These are phyloP conservation scores for Zaprionus tsacasi DNA, from an alignment of 1,140 invertebrate species.

Conservation along the genomic window DNA sequence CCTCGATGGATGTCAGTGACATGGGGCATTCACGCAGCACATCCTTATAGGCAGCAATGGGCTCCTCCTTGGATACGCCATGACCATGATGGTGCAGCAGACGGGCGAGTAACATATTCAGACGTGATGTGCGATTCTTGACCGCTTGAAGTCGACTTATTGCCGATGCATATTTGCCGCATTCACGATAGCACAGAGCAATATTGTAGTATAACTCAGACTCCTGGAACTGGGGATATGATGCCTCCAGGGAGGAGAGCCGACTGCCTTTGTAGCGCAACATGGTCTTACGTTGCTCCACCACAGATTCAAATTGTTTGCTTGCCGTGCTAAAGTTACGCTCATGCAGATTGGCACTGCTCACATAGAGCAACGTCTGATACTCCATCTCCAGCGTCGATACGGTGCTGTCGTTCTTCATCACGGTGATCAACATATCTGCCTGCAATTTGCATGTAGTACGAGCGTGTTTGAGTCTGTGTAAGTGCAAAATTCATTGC, in stretches of 20 bases:
- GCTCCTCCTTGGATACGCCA: slow-evolving; percentile 88
- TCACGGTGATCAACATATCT: slow-evolving; percentile 59
- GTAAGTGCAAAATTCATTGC: background rate
- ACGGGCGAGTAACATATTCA: slow-evolving; percentile 90
- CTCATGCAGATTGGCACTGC: slow-evolving; percentile 62
- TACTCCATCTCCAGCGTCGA: slow-evolving; percentile 75
- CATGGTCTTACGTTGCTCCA: slow-evolving; percentile 63
- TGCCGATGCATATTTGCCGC: slow-evolving; percentile 88
- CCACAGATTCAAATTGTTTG: slow-evolving; percentile 49
- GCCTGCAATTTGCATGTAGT: slow-evolving; percentile 47
- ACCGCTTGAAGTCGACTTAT: slow-evolving; percentile 88
- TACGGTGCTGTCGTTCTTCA: slow-evolving; percentile 71
- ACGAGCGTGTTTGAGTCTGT: background rate
- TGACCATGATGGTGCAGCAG: slow-evolving; percentile 87
- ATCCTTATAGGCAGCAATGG: slow-evolving; percentile 90
- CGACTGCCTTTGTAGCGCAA: slow-evolving; percentile 57
- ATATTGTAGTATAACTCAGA: slow-evolving; percentile 90
- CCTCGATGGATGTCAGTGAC: slow-evolving; percentile 89
- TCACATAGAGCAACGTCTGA: slow-evolving; percentile 65
- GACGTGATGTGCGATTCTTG: slow-evolving; percentile 88
- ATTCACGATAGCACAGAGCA: slow-evolving; percentile 87
- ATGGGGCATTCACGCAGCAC: slow-evolving; percentile 91
- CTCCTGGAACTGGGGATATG: slow-evolving; percentile 85
- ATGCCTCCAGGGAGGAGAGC: slow-evolving; percentile 62
- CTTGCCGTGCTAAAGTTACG: slow-evolving; percentile 53